Percentiles rank a stretch among this genome's conserved stretches.
Conservation (phyloP, 2,113 vertebrate species). For the Isichthys henryi region DNA sequence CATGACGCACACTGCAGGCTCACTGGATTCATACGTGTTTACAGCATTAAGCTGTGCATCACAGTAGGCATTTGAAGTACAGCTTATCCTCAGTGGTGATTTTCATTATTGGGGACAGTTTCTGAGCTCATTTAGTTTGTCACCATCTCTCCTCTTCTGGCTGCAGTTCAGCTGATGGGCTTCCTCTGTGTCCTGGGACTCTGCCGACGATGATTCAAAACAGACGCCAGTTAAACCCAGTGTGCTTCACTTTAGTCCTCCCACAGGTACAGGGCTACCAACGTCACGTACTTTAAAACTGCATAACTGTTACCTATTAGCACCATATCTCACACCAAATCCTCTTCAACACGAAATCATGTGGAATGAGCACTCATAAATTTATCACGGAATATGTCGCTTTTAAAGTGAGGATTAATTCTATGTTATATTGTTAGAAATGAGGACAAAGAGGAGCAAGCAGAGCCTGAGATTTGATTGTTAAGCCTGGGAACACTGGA, state of each 20-base stretch:
- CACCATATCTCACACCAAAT: neutral
- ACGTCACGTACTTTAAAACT: neutral
- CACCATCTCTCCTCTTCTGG: neutral
- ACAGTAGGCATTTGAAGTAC: neutral
- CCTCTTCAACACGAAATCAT: neutral
- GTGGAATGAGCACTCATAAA: neutral
- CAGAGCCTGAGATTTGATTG: neutral
- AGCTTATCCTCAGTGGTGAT: neutral
- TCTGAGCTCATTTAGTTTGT: neutral
- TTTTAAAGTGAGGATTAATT: neutral
- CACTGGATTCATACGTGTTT: neutral
- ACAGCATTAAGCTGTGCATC: neutral
- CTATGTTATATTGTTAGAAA: neutral
- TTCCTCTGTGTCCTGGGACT: neutral
- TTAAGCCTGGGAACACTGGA: neutral
- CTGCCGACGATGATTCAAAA: neutral
- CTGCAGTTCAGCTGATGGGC: neutral
- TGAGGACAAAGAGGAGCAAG: neutral
- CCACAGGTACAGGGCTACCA: neutral
- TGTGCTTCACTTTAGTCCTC: neutral
- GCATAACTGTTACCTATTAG: neutral
- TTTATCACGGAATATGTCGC: neutral
- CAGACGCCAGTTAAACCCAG: neutral
- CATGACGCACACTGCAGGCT: neutral
- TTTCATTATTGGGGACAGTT: neutral